Percentiles rank a stretch among this genome's conserved stretches.
Conservation (phyloP, 2,113 vertebrate species). For the Coregonus clupeaformis region DNA sequence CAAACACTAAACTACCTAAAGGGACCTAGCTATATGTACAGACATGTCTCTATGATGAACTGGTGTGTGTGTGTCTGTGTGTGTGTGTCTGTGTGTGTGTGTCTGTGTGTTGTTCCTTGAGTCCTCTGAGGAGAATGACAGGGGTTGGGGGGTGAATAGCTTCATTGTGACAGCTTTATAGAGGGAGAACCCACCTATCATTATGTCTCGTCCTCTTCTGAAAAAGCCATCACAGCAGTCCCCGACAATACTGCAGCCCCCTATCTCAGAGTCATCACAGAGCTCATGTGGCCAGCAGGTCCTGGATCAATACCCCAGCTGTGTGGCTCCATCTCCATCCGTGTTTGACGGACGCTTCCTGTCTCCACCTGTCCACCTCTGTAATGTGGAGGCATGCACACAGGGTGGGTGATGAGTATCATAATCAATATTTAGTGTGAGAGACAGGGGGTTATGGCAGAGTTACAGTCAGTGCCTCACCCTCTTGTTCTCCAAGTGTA, state of each 20-base stretch:
- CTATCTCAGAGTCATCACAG: slow-evolving; percentile 4
- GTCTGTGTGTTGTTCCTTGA: no score
- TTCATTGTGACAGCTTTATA: not conserved
- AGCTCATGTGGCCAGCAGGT: not conserved
- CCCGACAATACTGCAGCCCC: not conserved
- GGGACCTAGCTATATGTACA: no score
- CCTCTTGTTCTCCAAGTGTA: not conserved
- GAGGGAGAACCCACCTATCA: not conserved
- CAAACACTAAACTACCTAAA: no score
- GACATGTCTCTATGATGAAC: no score
- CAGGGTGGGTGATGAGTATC: not conserved
- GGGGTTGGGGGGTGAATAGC: not conserved
- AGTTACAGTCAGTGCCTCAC: not conserved
- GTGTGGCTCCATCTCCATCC: slow-evolving; percentile 32
- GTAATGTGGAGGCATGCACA: not conserved
- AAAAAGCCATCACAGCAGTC: not conserved
- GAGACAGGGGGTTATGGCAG: not conserved
- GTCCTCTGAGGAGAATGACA: no score
- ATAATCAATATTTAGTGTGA: slow-evolving; percentile 22
- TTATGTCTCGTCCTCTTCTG: not conserved
- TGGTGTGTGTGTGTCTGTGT: no score
- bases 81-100: no score
- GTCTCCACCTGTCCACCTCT: slow-evolving; percentile 24
- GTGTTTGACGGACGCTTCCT: slow-evolving; percentile 24
- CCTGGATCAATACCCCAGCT: slow-evolving; percentile 38